A percentile compares a stretch with the other conserved stretches of the same genome.
These are phyloP conservation scores for Hypsibius dujardini DNA, from an alignment of 1,140 invertebrate genomes.

Conservation along the genomic window DNA sequence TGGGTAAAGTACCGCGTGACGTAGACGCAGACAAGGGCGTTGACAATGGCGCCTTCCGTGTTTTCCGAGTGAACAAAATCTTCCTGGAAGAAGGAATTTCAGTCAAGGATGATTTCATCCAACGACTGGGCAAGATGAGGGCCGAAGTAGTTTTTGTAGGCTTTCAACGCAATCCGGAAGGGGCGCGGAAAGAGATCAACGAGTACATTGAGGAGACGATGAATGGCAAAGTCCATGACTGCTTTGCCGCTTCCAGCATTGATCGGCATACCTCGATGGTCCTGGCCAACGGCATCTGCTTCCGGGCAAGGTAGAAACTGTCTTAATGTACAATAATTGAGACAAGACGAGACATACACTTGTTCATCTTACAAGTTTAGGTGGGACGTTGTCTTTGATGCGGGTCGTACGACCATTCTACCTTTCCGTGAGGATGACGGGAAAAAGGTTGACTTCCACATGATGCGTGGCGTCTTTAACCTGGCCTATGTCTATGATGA, in stretches of 20 bases:
- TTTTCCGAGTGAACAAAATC: constrained; percentile 7
- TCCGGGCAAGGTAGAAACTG: constrained; percentile 9
- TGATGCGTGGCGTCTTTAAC: neutral
- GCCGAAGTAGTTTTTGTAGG: neutral
- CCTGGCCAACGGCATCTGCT: constrained; percentile 7
- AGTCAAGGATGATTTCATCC: neutral
- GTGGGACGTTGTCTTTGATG: neutral
- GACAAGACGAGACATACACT: neutral
- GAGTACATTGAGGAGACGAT: neutral
- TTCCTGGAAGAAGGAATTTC: neutral
- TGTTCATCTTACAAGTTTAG: neutral
- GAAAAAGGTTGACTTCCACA: neutral
- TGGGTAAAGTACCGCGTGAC: neutral
- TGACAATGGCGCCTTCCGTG: neutral
- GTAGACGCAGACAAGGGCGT: neutral
- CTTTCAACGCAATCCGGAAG: neutral
- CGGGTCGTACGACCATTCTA: neutral
- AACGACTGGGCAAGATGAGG: neutral
- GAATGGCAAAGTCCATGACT: neutral
- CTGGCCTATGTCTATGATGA: neutral
- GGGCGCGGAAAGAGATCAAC: constrained; percentile 1
- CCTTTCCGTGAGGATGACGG: neutral
- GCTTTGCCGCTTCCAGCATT: neutral
- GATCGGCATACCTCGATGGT: neutral
- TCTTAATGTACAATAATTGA: neutral